phyloP scores from a whole-genome alignment of 2,888 invertebrate species.

The Graphium colonna region DNA sequence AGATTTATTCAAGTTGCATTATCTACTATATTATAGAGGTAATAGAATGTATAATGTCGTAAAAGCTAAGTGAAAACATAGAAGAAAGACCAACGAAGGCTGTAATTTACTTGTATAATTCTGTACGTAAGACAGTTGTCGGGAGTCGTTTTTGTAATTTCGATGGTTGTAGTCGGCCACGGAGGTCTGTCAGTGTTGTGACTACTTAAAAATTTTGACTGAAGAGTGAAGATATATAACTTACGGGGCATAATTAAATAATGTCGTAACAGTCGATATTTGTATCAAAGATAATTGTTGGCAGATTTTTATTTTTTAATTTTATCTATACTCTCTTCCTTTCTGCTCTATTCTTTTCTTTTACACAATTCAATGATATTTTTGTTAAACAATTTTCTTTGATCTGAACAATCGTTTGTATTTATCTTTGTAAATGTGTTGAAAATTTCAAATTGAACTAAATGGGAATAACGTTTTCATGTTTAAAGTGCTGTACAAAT shows the following conservation, averaged over 20 bases:
- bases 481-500: neutral
- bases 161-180: neutral
- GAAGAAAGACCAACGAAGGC: constrained; percentile 13
- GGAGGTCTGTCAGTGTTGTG: constrained; percentile 18
- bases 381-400: neutral
- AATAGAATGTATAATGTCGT: neutral
- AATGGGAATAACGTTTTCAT: neutral
- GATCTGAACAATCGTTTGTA: constrained; percentile 11
- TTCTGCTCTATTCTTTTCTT: neutral
- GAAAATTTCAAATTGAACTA: too few species aligned
- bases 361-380: neutral
- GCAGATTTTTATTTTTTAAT: neutral
- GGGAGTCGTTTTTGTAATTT: neutral
- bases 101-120: constrained; percentile 11
- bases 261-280: constrained; percentile 4
- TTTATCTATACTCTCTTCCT: neutral
- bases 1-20: neutral
- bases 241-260: constrained; percentile 11
- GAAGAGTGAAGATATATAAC: constrained; percentile 7
- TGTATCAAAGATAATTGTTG: constrained; percentile 1
- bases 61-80: constrained; percentile 17
- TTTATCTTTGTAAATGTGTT: constrained; percentile 14
- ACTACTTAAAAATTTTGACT: constrained; percentile 13
- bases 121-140: neutral
- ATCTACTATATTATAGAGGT: neutral